Base-by-base conservation (phyloP, 2,888 invertebrate genomes). In the Spilarctia lutea region DNA sequence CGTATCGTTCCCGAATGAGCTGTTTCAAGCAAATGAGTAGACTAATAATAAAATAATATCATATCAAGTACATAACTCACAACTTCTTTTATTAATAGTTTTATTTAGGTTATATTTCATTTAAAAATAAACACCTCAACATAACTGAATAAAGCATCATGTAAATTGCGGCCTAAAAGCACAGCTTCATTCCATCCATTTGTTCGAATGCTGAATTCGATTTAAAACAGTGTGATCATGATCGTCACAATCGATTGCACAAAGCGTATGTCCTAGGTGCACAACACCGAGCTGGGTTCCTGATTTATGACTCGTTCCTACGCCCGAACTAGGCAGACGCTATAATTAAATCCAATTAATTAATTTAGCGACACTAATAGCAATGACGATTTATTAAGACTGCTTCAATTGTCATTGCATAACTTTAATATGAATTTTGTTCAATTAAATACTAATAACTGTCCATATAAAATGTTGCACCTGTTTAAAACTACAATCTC, bases 331-430 rank as follows among this genome's bases (percentile, higher is more conserved):
- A 87, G 90, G 90, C 89, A 89, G 86, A 89, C 90, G 87, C 88
- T 88, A 89, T 93, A 92, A 94, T 94, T 94, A 93, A 94, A 93
- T 92, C 88, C 90, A 89, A 87, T 89, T 91, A 92, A 92, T 91
- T 93, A 91, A 91, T 93, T 89, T 91, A 86, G 88, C 90, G 89
- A 90, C 90, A 91, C 91, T 91, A 91, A 91, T 91, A 87, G 88
- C 87, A 88, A 88, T 90, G 90, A 86, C 86, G 87, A 91, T 90
- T 91, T 91, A 91, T 90, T 89, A 85, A 81, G 77, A 81, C 76
- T 75, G 78, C 74, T 76, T 81, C 81, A 76, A 81, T 85, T 80
- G 60, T 60, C 8, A 27, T 56, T 39, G 27, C 11, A 6, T 30
- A 70, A 20, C 13, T 69, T 27, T 56, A 56, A 35, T n/a, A 56